These are phyloP conservation scores for Drosophila formosana DNA, from an alignment of 2,888 invertebrate genomes.

Conservation along the genomic window DNA sequence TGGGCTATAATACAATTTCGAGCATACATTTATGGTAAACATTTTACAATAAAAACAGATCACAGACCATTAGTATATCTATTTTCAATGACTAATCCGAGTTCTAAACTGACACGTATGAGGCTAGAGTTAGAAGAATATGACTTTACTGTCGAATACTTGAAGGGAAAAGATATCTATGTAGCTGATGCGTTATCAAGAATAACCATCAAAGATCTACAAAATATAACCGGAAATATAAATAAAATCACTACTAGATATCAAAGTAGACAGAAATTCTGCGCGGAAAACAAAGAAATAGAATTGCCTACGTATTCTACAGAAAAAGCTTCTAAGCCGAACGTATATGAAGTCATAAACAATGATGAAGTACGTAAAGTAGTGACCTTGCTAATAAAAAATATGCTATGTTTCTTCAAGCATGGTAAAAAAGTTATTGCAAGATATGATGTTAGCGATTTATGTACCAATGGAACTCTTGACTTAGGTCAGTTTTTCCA, in stretches of 20 bases:
- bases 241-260: neutral
- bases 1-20: neutral
- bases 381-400: neutral
- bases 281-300: neutral
- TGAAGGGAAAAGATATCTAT: neutral
- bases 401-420: neutral
- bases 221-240: neutral
- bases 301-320: neutral
- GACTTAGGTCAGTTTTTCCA: slow-evolving; percentile 4
- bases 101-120: slow-evolving; percentile 17
- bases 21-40: slow-evolving; percentile 1
- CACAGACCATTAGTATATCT: neutral
- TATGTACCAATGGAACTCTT: neutral
- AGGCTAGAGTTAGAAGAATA: neutral
- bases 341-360: neutral
- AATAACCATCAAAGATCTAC: neutral
- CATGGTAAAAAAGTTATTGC: neutral
- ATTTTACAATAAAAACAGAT: too few species aligned
- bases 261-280: neutral
- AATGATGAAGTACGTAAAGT: neutral
- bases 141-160: slow-evolving; percentile 5
- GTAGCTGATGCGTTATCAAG: neutral
- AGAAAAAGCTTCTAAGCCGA: neutral
- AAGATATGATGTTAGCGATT: neutral
- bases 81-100: slow-evolving; percentile 25